These are phyloP conservation scores for Lottia scabra DNA, from an alignment of 2,888 invertebrate genomes.

Conservation along the genomic window DNA sequence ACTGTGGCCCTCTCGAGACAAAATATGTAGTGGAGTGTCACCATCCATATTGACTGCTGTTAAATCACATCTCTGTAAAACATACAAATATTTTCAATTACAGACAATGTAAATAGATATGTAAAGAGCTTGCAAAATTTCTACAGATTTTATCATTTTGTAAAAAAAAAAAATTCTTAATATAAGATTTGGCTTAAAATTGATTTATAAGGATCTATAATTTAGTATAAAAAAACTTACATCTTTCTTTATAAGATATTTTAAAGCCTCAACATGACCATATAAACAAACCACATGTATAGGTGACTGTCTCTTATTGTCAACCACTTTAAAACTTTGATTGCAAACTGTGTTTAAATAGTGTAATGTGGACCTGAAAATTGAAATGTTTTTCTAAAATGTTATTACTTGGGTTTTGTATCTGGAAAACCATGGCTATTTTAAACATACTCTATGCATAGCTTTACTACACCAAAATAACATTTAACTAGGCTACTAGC, in stretches of 20 bases:
- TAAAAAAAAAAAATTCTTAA: too few relatives aligned
- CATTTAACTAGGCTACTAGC: too few relatives aligned
- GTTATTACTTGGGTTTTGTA: neutral
- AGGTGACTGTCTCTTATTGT: slow-evolving; percentile 51
- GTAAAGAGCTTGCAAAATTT: too few relatives aligned
- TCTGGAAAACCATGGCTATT: neutral
- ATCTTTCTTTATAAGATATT: slow-evolving; percentile 54
- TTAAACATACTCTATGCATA: too few relatives aligned
- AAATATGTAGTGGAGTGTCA: slow-evolving; percentile 62
- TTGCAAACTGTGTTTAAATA: slow-evolving; percentile 50
- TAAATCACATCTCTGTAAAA: slow-evolving; percentile 45
- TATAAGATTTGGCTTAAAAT: too few relatives aligned
- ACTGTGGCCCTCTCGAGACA: slow-evolving; percentile 55
- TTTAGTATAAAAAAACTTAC: too few relatives aligned
- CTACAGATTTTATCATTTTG: too few relatives aligned
- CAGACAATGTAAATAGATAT: too few relatives aligned
- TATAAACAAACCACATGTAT: slow-evolving; percentile 56
- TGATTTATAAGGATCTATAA: too few relatives aligned
- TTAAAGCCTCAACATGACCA: slow-evolving; percentile 62
- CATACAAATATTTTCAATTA: too few relatives aligned
- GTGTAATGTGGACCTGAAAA: slow-evolving; percentile 50
- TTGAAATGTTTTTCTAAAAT: neutral
- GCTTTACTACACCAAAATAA: too few relatives aligned
- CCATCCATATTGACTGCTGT: slow-evolving; percentile 50
- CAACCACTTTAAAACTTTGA: slow-evolving; percentile 39